Conservation (phyloP, 30 jellyfish, hydroid and myxozoan genomes). For the Cassiopea andromeda region DNA sequence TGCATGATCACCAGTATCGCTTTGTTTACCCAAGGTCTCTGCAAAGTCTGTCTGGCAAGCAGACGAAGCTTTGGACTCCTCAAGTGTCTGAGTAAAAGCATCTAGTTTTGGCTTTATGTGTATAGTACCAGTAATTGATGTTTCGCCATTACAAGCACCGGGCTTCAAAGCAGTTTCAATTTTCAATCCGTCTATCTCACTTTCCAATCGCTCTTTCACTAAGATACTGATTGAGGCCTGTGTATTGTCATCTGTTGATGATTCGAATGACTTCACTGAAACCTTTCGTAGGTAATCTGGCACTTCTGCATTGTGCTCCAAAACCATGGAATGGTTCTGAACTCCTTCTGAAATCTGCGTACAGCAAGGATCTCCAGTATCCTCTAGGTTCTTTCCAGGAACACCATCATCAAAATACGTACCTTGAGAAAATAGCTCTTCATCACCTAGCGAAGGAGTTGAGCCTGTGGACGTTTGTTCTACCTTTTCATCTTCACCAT, state of each 20-base stretch:
- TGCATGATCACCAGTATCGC: not conserved
- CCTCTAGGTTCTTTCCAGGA: not conserved
- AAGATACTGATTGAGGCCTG: constrained; percentile 3
- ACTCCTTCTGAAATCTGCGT: not conserved
- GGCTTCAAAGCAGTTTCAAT: not conserved
- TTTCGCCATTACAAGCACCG: not conserved
- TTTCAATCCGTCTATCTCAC: not conserved
- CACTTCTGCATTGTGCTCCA: too few species aligned
- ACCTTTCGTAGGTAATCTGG: not conserved
- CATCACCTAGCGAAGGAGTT: not conserved
- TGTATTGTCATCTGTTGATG: not conserved
- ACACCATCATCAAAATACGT: not conserved
- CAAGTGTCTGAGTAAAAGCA: not conserved
- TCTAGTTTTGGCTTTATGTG: not conserved
- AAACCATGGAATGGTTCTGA: not conserved
- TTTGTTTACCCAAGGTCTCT: not conserved
- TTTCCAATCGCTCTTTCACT: not conserved
- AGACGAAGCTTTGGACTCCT: not conserved
- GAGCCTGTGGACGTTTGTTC: not conserved
- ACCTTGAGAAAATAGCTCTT: constrained; percentile 1
- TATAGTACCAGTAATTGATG: not conserved
- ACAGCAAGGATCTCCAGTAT: not conserved
- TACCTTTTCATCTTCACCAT: not conserved
- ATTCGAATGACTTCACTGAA: not conserved
- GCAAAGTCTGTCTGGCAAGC: not conserved